A percentile compares a stretch with the other conserved stretches of the same genome.
phyloP scores from a whole-genome alignment of 2,797 vertebrate species.

The Mormyrus proboscirostris region DNA sequence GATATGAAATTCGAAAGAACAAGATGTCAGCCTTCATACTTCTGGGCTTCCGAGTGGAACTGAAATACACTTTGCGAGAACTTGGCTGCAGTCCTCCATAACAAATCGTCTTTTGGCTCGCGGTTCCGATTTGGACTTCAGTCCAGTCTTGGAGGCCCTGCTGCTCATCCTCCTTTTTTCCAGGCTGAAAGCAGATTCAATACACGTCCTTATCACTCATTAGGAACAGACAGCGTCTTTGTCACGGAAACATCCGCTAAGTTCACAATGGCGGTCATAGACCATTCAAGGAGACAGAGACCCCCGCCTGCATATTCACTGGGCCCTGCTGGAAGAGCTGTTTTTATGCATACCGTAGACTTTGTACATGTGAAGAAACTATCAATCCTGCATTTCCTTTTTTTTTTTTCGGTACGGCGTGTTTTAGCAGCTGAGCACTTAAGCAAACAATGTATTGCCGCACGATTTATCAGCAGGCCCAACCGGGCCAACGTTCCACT shows the following conservation, averaged over 20 bases:
- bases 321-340: neutral
- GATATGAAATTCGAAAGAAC: neutral
- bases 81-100: neutral
- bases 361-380: neutral
- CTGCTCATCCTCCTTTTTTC: slow-evolving; percentile 1
- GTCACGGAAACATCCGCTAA: neutral
- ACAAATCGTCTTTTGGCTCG: slow-evolving; percentile 3
- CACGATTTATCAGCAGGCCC: neutral
- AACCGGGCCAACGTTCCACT: neutral
- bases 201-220: slow-evolving; percentile 5
- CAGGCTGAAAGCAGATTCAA: slow-evolving; percentile 6
- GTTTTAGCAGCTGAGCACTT: neutral
- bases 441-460: neutral
- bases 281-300: neutral
- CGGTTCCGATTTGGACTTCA: neutral
- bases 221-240: neutral
- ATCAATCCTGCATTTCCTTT: neutral
- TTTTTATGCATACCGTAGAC: neutral
- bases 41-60: neutral
- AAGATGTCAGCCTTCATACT: neutral
- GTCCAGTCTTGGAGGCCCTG: neutral
- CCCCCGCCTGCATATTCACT: neutral
- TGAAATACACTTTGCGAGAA: neutral
- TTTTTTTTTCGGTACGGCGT: neutral
- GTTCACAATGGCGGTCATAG: neutral